A percentile compares a stretch with the other conserved stretches of the same genome.
These are phyloP conservation scores for Chloroclysta siterata DNA, from an alignment of 2,888 invertebrate species.

Conservation along the genomic window DNA sequence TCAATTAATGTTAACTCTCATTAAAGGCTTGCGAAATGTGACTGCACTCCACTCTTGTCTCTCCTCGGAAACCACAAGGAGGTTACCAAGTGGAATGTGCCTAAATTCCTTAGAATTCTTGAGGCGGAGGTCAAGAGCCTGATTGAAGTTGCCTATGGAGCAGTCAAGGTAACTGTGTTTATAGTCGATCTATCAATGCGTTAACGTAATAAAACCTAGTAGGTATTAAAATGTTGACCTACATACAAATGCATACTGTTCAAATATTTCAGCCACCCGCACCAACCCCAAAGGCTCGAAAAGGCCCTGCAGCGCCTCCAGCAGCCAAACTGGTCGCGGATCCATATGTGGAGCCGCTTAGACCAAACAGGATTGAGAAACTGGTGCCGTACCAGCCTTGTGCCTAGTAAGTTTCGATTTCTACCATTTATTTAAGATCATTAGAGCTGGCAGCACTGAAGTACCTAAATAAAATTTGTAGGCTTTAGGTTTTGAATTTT, in stretches of 20 bases:
- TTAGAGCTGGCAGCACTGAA: constrained; percentile 18
- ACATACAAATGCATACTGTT: not conserved
- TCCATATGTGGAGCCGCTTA: constrained; percentile 63
- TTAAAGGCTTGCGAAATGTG: constrained; percentile 72
- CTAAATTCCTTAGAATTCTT: constrained; percentile 79
- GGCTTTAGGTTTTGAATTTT: too few species aligned
- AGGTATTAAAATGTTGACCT: too few species aligned
- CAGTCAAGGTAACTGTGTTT: constrained; percentile 64
- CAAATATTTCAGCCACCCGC: constrained; percentile 65
- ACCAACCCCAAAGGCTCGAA: constrained; percentile 67
- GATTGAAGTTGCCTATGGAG: constrained; percentile 80
- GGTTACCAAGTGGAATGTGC: constrained; percentile 84
- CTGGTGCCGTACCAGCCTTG: constrained; percentile 78
- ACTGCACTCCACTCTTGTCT: constrained; percentile 75
- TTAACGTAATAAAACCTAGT: too few species aligned
- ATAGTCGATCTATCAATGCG: too few species aligned
- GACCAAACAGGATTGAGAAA: constrained; percentile 72
- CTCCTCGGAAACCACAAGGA: constrained; percentile 84
- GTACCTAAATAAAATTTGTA: too few species aligned
- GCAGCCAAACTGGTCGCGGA: constrained; percentile 79
- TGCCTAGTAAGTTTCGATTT: constrained; percentile 69
- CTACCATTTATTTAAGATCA: not conserved
- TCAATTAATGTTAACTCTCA: not conserved
- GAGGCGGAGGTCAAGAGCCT: constrained; percentile 81
- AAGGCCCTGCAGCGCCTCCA: constrained; percentile 49